A percentile compares a stretch with the other conserved stretches of the same genome.
phyloP scores from a whole-genome alignment of 2,113 vertebrate species.

The Megaleporinus macrocephalus region DNA sequence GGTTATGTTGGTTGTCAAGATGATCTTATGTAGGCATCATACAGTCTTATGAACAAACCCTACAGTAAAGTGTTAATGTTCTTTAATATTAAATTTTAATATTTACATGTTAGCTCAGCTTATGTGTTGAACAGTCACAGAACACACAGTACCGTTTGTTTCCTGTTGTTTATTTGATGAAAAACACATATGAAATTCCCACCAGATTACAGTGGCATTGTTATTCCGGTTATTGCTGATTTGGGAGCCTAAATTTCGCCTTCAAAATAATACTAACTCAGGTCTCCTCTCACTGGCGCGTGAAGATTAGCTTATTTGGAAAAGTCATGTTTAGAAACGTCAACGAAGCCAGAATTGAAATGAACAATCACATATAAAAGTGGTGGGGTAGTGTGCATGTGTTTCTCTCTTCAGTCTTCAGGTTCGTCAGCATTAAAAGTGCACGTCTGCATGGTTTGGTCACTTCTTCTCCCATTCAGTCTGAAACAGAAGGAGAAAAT shows the following conservation, averaged over 20 bases:
- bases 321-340: neutral
- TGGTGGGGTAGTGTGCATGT: neutral
- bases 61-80: too few species aligned
- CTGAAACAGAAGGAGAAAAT: conserved; percentile 13
- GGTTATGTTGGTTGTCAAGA: too few species aligned
- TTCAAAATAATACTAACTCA: neutral
- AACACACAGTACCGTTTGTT: neutral
- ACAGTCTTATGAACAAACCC: too few species aligned
- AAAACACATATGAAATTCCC: neutral
- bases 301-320: too few species aligned
- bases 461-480: neutral
- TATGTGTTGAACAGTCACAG: too few species aligned
- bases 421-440: neutral
- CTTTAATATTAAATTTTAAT: too few species aligned
- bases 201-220: neutral
- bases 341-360: neutral
- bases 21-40: too few species aligned
- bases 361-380: neutral
- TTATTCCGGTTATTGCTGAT: neutral
- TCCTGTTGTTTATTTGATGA: conserved; percentile 34
- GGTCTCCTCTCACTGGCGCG: neutral
- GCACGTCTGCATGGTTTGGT: neutral
- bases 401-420: neutral
- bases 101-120: too few species aligned
- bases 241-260: neutral